Conservation (phyloP, 30 jellyfish, hydroid and myxozoan genomes). For the Catostylus mosaicus region DNA sequence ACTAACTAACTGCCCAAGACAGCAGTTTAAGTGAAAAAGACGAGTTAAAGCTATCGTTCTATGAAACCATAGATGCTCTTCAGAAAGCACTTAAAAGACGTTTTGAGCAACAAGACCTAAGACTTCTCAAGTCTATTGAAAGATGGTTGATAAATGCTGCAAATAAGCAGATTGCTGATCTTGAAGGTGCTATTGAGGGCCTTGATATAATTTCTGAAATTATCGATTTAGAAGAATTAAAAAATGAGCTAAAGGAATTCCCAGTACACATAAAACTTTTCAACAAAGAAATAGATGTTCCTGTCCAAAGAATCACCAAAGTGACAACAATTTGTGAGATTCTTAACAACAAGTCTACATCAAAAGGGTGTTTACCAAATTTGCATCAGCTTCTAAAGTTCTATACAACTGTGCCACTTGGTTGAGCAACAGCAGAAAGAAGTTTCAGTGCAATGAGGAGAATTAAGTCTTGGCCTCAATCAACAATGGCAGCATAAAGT, state of each 20-base stretch:
- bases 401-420: neutral
- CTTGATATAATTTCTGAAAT: no score
- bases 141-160: neutral
- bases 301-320: neutral
- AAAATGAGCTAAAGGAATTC: slow-evolving; percentile 18
- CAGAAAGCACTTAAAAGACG: neutral
- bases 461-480: no score
- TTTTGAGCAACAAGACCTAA: neutral
- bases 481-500: no score
- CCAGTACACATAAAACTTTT: slow-evolving; percentile 10
- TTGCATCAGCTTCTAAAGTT: neutral
- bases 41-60: no score
- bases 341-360: neutral
- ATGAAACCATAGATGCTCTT: neutral
- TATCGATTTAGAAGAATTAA: neutral
- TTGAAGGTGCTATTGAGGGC: no score
- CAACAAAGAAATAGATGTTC: neutral
- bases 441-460: neutral
- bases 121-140: neutral
- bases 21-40: no score
- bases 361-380: neutral
- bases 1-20: neutral
- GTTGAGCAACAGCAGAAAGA: neutral
- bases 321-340: slow-evolving; percentile 19
- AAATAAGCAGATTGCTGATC: no score